These are phyloP conservation scores for Melanchra persicariae DNA, from an alignment of 2,888 invertebrate species.

Conservation along the genomic window DNA sequence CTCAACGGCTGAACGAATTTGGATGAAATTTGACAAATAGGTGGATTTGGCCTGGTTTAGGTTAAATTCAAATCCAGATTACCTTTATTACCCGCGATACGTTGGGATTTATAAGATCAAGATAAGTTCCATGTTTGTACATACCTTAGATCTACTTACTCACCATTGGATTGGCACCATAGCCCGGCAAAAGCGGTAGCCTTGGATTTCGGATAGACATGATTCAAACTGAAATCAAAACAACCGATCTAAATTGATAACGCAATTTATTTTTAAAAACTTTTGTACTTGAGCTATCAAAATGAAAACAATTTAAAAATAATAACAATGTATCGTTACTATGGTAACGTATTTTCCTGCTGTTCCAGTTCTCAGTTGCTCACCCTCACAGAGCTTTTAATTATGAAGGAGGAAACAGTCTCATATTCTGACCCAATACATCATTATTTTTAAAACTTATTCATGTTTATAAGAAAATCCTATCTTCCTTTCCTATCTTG, in stretches of 20 bases:
- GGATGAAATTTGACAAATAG: neutral
- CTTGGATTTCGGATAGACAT: constrained; percentile 91
- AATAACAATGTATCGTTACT: constrained; percentile 23
- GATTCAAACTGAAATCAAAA: constrained; percentile 47
- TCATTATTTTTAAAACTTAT: neutral
- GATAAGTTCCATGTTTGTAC: neutral
- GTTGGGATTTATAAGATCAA: neutral
- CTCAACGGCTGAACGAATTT: too few species aligned
- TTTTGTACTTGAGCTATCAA: constrained; percentile 27
- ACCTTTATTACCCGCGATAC: neutral
- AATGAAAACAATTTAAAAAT: constrained; percentile 47
- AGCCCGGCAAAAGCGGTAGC: constrained; percentile 94
- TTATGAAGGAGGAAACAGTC: neutral
- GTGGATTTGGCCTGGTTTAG: neutral
- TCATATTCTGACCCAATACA: too few species aligned
- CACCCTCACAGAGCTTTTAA: too few species aligned
- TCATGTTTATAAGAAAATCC: neutral
- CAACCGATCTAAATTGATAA: constrained; percentile 33
- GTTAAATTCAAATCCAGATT: neutral
- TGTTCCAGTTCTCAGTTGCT: too few species aligned
- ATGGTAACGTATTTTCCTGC: constrained; percentile 53
- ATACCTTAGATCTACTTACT: constrained; percentile 73
- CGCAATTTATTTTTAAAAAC: constrained; percentile 33
- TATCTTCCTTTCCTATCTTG: neutral
- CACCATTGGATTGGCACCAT: constrained; percentile 92